These are phyloP conservation scores for Lycodopsis pacificus DNA, from an alignment of 2,797 vertebrate species.

Conservation along the genomic window DNA sequence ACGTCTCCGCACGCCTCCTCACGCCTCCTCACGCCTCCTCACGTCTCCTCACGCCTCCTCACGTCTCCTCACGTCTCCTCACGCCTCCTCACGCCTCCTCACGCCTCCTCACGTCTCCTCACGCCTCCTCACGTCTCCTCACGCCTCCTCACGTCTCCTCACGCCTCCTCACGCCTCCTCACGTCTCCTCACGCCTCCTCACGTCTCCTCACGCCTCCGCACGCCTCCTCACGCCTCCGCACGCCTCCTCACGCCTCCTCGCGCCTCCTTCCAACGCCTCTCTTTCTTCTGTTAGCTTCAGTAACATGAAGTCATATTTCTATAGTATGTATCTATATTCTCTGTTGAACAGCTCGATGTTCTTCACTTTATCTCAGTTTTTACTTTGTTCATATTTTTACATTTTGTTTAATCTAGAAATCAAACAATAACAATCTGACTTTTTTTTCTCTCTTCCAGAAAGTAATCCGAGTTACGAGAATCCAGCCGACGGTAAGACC, in stretches of 20 bases:
- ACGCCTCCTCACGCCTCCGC: neutral
- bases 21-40: neutral
- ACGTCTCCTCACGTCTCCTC: too few relatives aligned
- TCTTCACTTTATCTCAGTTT: neutral
- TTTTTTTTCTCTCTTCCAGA: constrained; percentile 46
- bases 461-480: constrained; percentile 72
- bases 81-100: neutral
- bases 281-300: neutral
- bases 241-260: neutral
- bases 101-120: neutral
- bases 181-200: neutral
- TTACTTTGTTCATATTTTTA: neutral
- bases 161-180: neutral
- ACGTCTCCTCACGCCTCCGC: too few relatives aligned
- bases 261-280: neutral
- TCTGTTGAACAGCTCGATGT: neutral
- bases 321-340: too few relatives aligned
- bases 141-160: neutral
- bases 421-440: neutral
- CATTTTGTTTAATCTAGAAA: neutral
- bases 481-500: constrained; percentile 54
- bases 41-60: neutral
- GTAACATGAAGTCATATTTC: neutral
- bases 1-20: too few relatives aligned
- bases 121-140: neutral